A percentile compares a stretch with the other conserved stretches of the same genome.
phyloP scores from a whole-genome alignment of 2,888 invertebrate genomes.

The Ceratothoa steindachneri region DNA sequence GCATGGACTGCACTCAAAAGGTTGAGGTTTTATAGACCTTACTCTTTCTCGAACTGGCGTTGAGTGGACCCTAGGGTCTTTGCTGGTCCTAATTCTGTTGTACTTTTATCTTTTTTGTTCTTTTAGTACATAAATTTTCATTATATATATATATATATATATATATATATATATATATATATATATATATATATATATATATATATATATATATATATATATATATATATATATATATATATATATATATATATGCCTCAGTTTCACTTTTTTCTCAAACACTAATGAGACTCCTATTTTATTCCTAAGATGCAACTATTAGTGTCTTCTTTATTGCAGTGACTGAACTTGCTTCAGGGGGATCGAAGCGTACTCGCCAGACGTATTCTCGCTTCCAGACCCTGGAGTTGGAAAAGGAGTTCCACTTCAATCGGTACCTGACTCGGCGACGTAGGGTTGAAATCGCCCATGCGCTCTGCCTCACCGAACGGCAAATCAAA shows the following conservation, averaged over 20 bases:
- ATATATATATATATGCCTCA: too few relatives aligned
- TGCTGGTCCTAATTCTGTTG: too few relatives aligned
- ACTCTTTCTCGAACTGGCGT: too few relatives aligned
- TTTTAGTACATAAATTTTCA: too few relatives aligned
- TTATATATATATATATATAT: background rate
- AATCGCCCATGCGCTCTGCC: slow-evolving; percentile 90
- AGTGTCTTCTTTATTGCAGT: background rate
- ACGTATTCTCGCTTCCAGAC: slow-evolving; percentile 98
- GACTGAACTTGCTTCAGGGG: background rate
- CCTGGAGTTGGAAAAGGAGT: slow-evolving; percentile 94
- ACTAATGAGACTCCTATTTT: too few relatives aligned
- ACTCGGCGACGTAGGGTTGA: slow-evolving; percentile 93
- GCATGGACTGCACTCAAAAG: too few relatives aligned
- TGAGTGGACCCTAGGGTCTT: too few relatives aligned
- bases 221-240: background rate
- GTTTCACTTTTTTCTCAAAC: too few relatives aligned
- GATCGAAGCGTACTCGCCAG: slow-evolving; percentile 72
- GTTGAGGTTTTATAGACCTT: too few relatives aligned
- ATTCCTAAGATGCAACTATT: too few relatives aligned
- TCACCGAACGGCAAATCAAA: slow-evolving; percentile 94
- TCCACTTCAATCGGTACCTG: slow-evolving; percentile 95
- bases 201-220: background rate
- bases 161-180: background rate
- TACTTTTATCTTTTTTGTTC: too few relatives aligned
- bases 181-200: background rate